These are phyloP conservation scores for Florisuga fusca DNA, from an alignment of 2,797 vertebrate genomes.

Conservation along the genomic window DNA sequence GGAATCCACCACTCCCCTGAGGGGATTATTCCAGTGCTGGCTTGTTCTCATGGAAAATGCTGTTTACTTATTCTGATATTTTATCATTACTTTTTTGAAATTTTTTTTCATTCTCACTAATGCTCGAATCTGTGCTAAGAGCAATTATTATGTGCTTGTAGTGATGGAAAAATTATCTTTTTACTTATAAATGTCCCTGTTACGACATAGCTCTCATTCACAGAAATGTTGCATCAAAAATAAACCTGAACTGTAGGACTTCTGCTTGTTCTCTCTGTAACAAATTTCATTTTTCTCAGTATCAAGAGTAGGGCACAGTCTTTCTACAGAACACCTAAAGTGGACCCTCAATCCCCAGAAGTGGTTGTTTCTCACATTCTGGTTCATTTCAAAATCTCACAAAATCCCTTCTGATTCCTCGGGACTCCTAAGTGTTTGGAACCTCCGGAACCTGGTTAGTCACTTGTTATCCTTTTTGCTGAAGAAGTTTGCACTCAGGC, in stretches of 20 bases:
- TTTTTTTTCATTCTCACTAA: neutral
- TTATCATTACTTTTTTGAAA: neutral
- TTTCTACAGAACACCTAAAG: neutral
- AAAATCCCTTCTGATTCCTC: neutral
- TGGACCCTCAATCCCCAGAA: neutral
- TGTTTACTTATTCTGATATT: neutral
- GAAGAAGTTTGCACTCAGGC: neutral
- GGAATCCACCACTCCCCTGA: too few species aligned
- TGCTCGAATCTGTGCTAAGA: neutral
- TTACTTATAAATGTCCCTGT: neutral
- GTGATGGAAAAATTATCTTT: neutral
- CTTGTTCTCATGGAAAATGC: rapidly evolving
- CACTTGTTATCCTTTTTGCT: neutral
- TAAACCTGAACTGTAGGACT: neutral
- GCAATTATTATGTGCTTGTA: neutral
- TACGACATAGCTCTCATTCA: neutral
- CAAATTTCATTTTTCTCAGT: neutral
- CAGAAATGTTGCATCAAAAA: neutral
- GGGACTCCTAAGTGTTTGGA: neutral
- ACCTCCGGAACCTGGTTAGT: neutral
- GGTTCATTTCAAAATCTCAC: neutral
- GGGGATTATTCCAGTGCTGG: too few species aligned
- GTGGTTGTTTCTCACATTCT: neutral
- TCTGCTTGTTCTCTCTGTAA: neutral
- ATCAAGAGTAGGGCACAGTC: neutral